Evolutionary conservation across 92 coral and sea anemone genomes (phyloP), one percentile per base, ranked within the genome.

Genomic region (Diadumene lineata): DNA sequence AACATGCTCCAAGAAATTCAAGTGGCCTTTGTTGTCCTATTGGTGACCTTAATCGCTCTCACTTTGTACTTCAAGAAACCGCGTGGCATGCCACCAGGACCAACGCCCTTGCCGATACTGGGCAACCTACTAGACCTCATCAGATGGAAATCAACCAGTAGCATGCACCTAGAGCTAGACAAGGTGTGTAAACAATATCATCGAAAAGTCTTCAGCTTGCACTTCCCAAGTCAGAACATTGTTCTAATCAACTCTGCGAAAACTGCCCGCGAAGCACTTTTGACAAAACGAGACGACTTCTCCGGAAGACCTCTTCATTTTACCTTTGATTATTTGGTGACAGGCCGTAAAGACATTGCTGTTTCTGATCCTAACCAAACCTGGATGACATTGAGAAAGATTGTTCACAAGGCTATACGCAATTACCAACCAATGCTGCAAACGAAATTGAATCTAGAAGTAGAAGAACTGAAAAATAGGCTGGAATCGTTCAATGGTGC

Each of bases 341-440:
- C 82, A 0, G 90, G 90, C 10, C 21, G 53, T 26, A 80, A 75
- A 17, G 65, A 74, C 28, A 86, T 86, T 44, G 66, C 69, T 23
- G 71, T 77, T 29, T 84, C 69, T 1, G 92, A 87, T 88, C 53
- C 78, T 68, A 78, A 83, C 48, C 84, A 78, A 17, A 25, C 82
- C 43, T 70, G 73, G 88, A 27, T 87, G 30, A 46, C 50, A 27
- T 84, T 55, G 48, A 79, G 91, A 63, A 86, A 86, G 73, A 77
- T 86, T n/a, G 87, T 81, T 0, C 91, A 86, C 70, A 69, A 77
- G 17, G 91, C 91, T 18, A 77, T 86, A 74, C 91, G 87, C 84
- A 71, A 72, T 80, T 86, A 86, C 72, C 48, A 76, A 56, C 77
- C 68, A 58, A 81, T 32, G 27, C 53, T 86, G 23, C 84, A 86